Evolutionary conservation across 2,888 invertebrate species (phyloP).

Genomic region (Tolmerus cingulatus): DNA sequence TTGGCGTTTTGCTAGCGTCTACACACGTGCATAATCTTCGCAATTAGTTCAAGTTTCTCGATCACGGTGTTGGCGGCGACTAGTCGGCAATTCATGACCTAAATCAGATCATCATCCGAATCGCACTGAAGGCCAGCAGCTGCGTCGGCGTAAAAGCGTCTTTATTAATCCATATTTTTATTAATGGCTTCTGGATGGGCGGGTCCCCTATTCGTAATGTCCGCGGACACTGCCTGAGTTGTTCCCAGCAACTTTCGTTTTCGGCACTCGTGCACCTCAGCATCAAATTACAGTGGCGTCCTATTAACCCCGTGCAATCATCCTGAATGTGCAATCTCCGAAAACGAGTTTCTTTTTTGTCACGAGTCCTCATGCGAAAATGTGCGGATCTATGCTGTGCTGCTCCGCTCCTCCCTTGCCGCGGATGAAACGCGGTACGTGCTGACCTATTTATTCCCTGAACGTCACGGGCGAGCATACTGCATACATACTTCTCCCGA

Average conservation of each 20-base stretch:
- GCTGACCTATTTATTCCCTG: slow-evolving; percentile 20
- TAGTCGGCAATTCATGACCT: not conserved
- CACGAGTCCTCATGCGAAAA: not conserved
- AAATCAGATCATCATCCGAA: not conserved
- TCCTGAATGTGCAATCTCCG: not conserved
- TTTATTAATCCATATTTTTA: not conserved
- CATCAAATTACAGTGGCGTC: not conserved
- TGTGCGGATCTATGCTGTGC: not conserved
- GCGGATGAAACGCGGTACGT: slow-evolving; percentile 5
- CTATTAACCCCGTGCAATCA: not conserved
- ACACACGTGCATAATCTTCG: not conserved
- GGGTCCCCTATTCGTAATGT: not conserved
- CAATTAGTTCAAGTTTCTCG: not conserved
- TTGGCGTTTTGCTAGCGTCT: not conserved
- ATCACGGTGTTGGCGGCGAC: not conserved
- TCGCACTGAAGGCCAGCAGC: not conserved
- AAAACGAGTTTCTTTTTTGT: not conserved
- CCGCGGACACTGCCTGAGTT: not conserved
- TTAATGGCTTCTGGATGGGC: not conserved
- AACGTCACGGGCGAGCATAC: not conserved
- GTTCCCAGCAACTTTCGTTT: not conserved
- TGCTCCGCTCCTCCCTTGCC: not conserved
- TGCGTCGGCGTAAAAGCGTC: not conserved
- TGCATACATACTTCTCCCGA: not conserved
- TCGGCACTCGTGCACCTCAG: not conserved